phyloP scores from a whole-genome alignment of 1,140 invertebrate genomes.

The Zaprionus camerounensis region DNA sequence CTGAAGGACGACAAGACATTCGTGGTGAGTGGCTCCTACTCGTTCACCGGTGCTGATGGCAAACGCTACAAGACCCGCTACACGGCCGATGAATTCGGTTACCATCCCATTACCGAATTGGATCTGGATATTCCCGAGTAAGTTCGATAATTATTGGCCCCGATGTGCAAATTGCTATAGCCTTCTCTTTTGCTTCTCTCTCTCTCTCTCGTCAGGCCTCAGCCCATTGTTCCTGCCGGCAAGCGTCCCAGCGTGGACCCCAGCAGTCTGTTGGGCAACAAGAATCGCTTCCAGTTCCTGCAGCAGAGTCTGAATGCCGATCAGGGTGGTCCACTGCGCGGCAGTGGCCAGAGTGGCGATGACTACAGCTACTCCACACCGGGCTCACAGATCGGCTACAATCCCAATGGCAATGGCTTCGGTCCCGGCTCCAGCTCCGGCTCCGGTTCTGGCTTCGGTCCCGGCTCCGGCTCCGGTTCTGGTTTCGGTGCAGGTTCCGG shows the following conservation, averaged over 20 bases:
- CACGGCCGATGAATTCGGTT: conserved; percentile 83
- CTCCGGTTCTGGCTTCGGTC: conserved; percentile 4
- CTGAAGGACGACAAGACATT: conserved; percentile 83
- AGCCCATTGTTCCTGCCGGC: conserved; percentile 50
- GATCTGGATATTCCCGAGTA: conserved; percentile 83
- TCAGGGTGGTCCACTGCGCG: conserved; percentile 58
- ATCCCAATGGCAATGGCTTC: conserved; percentile 22
- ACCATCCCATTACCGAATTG: conserved; percentile 83
- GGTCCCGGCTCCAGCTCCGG: neutral
- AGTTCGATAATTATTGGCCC: conserved; percentile 24
- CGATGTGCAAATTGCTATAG: neutral
- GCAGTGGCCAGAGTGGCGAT: conserved; percentile 77
- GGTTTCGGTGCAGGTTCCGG: neutral
- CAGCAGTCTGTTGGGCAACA: conserved; percentile 73
- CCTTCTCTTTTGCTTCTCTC: neutral
- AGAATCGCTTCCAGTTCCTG: conserved; percentile 81
- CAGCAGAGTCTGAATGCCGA: conserved; percentile 73
- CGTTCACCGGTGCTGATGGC: conserved; percentile 87
- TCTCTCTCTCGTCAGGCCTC: conserved; percentile 53
- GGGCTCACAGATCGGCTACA: conserved; percentile 15
- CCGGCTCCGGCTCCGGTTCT: neutral
- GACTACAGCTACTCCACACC: conserved; percentile 70
- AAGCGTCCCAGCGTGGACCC: conserved; percentile 59
- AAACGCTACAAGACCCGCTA: conserved; percentile 85
- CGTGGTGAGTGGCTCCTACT: conserved; percentile 87